Conservation (phyloP, 2,113 vertebrate genomes). For the Rhea pennata region DNA sequence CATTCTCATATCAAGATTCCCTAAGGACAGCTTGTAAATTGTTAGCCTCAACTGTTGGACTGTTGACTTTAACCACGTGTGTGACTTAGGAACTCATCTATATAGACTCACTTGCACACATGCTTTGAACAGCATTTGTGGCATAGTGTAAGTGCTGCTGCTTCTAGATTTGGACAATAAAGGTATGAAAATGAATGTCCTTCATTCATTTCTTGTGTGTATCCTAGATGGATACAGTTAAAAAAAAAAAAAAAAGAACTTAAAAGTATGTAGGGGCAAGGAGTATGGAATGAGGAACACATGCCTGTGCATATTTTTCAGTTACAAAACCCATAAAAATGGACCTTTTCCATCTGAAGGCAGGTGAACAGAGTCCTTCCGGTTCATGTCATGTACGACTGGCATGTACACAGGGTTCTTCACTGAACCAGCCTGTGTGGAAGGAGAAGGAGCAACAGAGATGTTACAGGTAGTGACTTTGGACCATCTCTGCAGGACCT, state of each 20-base stretch:
- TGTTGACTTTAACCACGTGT: background rate
- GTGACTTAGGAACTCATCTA: background rate
- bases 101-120: background rate
- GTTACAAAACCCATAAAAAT: background rate
- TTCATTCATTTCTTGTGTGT: background rate
- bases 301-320: background rate
- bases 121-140: background rate
- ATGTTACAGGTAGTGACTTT: background rate
- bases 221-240: background rate
- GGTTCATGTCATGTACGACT: background rate
- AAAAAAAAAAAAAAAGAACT: background rate
- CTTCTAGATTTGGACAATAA: background rate
- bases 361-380: background rate
- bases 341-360: background rate
- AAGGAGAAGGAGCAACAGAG: background rate
- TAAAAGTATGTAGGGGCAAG: background rate
- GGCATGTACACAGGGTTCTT: background rate
- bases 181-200: background rate
- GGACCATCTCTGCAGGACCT: background rate
- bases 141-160: background rate
- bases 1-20: background rate
- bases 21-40: background rate
- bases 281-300: background rate
- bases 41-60: background rate
- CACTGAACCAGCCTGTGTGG: background rate